phyloP scores from a whole-genome alignment of 2,888 invertebrate species.

The Biston stratarius region DNA sequence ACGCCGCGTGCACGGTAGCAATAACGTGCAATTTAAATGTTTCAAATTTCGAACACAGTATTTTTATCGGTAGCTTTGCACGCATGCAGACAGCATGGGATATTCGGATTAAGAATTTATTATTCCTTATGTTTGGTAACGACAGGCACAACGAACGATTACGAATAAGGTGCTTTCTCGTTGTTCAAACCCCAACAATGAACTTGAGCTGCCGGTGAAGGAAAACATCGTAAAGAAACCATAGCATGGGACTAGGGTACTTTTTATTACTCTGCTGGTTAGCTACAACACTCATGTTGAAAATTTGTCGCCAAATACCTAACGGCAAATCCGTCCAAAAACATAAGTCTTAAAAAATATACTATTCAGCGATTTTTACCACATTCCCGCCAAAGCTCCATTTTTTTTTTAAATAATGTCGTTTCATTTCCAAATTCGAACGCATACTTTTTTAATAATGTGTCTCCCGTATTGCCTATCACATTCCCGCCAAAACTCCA shows the following conservation, averaged over 20 bases:
- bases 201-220: too few relatives aligned
- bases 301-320: too few relatives aligned
- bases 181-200: background rate
- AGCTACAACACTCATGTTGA: too few relatives aligned
- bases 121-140: background rate
- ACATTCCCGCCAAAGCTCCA: too few relatives aligned
- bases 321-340: too few relatives aligned
- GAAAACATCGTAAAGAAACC: too few relatives aligned
- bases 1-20: slow-evolving; percentile 83
- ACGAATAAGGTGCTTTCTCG: background rate
- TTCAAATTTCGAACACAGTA: slow-evolving; percentile 78
- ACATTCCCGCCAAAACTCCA: too few relatives aligned
- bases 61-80: slow-evolving; percentile 42
- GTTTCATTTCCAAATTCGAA: slow-evolving; percentile 34
- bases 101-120: slow-evolving; percentile 31
- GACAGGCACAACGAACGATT: background rate
- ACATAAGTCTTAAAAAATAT: too few relatives aligned
- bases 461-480: too few relatives aligned
- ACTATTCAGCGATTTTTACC: too few relatives aligned
- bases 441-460: slow-evolving; percentile 20
- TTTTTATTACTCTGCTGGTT: too few relatives aligned
- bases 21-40: slow-evolving; percentile 85
- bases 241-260: too few relatives aligned
- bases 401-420: background rate
- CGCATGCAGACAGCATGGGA: slow-evolving; percentile 43